Evolutionary conservation across 1,140 invertebrate genomes (phyloP).

Genomic region (Triops longicaudatus): DNA sequence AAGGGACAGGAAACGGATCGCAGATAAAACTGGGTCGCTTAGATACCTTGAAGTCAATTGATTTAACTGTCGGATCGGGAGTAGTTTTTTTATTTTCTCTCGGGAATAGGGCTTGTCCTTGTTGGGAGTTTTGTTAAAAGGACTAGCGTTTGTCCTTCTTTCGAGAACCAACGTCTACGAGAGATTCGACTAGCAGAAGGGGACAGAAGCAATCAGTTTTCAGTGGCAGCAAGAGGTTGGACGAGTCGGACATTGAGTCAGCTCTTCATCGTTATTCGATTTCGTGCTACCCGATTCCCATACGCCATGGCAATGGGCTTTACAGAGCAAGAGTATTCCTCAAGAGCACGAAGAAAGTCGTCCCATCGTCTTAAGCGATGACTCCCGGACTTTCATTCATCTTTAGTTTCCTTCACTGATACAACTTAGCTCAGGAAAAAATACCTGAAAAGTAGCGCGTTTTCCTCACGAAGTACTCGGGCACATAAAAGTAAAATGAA

Average conservation of each 20-base stretch:
- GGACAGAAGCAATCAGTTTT: not conserved
- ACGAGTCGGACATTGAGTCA: not conserved
- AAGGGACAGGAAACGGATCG: not conserved
- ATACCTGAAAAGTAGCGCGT: too few relatives aligned
- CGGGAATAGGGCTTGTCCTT: not conserved
- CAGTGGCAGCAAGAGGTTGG: not conserved
- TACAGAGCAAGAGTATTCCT: not conserved
- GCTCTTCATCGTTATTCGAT: slow-evolving; percentile 12
- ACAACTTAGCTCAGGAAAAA: too few relatives aligned
- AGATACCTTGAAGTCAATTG: slow-evolving; percentile 8
- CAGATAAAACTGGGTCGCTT: not conserved
- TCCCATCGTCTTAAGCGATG: not conserved
- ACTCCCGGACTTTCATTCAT: not conserved
- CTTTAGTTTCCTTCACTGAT: not conserved
- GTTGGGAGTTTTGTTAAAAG: not conserved
- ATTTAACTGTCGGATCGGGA: slow-evolving; percentile 7
- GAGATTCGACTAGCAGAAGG: not conserved
- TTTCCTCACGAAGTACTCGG: too few relatives aligned
- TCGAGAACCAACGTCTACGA: not conserved
- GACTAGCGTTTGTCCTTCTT: not conserved
- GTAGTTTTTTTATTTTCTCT: slow-evolving; percentile 2
- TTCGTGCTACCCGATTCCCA: not conserved
- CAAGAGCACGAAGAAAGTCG: not conserved
- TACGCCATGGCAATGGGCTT: not conserved
- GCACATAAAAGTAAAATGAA: too few relatives aligned